These are phyloP conservation scores for Apis cerana DNA, from an alignment of 1,140 invertebrate species.

Conservation along the genomic window DNA sequence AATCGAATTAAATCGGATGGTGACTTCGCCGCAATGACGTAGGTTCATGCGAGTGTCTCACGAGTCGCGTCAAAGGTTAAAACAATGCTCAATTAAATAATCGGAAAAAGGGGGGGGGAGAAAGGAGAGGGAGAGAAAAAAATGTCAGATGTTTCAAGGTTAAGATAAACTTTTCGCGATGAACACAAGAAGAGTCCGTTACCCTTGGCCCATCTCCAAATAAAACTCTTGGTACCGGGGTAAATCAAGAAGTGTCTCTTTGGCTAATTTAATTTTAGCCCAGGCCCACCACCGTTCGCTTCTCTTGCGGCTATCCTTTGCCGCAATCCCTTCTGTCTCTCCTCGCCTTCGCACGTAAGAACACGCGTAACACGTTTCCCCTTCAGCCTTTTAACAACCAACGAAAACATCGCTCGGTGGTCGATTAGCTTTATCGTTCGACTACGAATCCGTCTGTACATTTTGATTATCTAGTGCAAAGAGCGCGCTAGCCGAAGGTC, in stretches of 20 bases:
- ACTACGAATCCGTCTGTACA: background rate
- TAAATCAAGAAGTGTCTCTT: constrained; percentile 63
- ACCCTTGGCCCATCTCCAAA: constrained; percentile 69
- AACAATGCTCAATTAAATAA: background rate
- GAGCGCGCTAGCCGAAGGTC: background rate
- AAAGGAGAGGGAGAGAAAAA: background rate
- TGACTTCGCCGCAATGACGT: constrained; percentile 10
- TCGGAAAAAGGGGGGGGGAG: background rate
- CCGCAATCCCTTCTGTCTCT: background rate
- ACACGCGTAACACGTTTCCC: constrained; percentile 30
- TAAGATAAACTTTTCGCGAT: constrained; percentile 27
- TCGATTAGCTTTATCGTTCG: constrained; percentile 17
- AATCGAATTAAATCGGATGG: constrained; percentile 19
- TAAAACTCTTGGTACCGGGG: constrained; percentile 54
- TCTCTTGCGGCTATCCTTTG: constrained; percentile 25
- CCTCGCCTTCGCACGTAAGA: constrained; percentile 28
- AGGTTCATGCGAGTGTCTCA: background rate
- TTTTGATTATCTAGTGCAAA: background rate
- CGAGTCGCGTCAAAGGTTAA: background rate
- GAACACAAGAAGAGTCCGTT: constrained; percentile 55
- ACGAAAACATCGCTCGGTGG: constrained; percentile 24
- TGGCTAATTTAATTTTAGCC: constrained; percentile 67
- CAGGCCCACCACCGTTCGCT: constrained; percentile 10
- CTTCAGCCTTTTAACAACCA: background rate
- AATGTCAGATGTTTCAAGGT: constrained; percentile 40